These are phyloP conservation scores for Melopsittacus undulatus DNA, from an alignment of 2,797 vertebrate species.

Conservation along the genomic window DNA sequence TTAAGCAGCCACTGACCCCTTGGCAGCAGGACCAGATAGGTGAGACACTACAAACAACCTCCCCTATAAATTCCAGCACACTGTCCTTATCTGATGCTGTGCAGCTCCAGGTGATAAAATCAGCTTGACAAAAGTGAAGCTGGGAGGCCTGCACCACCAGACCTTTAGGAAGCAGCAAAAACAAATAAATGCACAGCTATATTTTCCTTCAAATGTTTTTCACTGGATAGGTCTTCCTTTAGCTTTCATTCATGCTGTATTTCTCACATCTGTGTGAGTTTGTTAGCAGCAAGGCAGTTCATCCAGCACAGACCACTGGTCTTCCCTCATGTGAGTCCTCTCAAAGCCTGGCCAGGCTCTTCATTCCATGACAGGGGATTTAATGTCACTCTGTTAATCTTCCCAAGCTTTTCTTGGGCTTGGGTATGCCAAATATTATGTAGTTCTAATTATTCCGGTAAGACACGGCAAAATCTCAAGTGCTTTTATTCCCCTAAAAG, in stretches of 20 bases:
- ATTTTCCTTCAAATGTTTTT: neutral
- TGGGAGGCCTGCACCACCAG: neutral
- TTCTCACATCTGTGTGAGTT: neutral
- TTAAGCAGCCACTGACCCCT: neutral
- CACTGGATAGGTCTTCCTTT: neutral
- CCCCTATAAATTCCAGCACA: neutral
- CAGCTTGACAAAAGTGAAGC: neutral
- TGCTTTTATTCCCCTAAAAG: slow-evolving; percentile 42
- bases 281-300: neutral
- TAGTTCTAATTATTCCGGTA: slow-evolving; percentile 30
- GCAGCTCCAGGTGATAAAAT: neutral
- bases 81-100: neutral
- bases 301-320: neutral
- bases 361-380: slow-evolving; percentile 19
- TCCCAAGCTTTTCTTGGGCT: slow-evolving; percentile 22
- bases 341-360: neutral
- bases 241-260: neutral
- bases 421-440: slow-evolving; percentile 41
- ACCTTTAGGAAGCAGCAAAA: neutral
- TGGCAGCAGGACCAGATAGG: neutral
- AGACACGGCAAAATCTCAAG: slow-evolving; percentile 32
- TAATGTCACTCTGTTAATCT: slow-evolving; percentile 11
- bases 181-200: neutral
- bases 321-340: neutral
- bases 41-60: neutral